These are phyloP conservation scores for Cichladusa arquata DNA, from an alignment of 2,113 vertebrate genomes.

Conservation along the genomic window DNA sequence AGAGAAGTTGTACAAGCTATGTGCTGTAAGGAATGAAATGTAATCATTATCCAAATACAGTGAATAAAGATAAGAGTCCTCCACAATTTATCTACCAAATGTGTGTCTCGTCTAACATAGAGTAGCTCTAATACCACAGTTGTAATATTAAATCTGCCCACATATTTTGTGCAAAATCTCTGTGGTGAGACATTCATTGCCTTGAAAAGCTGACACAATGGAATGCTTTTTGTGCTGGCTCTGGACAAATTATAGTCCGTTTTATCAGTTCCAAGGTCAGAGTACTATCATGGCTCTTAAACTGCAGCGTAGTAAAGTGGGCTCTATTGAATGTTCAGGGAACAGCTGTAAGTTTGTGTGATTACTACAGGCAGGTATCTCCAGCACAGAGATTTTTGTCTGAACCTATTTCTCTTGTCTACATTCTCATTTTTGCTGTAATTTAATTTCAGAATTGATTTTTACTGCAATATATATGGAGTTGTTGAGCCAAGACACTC, in stretches of 20 bases:
- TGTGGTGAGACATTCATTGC: conserved; percentile 11
- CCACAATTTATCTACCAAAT: background rate
- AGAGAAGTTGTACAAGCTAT: background rate
- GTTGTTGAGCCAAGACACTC: background rate
- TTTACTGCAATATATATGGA: background rate
- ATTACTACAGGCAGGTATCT: background rate
- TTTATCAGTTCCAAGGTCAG: conserved; percentile 49
- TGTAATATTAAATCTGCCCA: conserved; percentile 27
- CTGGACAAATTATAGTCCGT: conserved; percentile 26
- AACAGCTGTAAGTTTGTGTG: background rate
- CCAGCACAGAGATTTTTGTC: background rate
- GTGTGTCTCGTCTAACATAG: background rate
- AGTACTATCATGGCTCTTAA: background rate
- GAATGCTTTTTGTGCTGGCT: conserved; percentile 21
- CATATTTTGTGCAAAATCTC: conserved; percentile 28
- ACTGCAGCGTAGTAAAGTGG: background rate
- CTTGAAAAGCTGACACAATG: conserved; percentile 26
- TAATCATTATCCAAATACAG: background rate
- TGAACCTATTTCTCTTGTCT: conserved; percentile 2
- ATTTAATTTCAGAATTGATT: conserved; percentile 37
- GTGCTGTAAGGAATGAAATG: background rate
- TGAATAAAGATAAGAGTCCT: conserved; percentile 5
- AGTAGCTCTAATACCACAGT: background rate
- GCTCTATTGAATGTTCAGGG: background rate
- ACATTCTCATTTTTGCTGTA: background rate